Evolutionary conservation across 2,113 vertebrate species (phyloP).

Genomic region (Ochotona princeps): DNA sequence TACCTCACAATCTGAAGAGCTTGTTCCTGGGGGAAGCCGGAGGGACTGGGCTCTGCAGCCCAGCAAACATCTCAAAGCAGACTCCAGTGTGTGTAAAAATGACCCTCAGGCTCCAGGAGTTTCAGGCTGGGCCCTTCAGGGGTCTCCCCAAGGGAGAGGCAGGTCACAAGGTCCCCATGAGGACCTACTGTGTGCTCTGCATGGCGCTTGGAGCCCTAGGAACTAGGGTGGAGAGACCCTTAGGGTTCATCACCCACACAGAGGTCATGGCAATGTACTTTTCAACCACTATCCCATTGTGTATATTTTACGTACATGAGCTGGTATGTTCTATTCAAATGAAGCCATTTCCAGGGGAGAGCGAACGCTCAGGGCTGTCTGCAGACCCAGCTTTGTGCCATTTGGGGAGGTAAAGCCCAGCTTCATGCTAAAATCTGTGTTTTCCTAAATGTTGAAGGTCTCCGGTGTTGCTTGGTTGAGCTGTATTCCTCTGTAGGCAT

Average conservation of each 20-base stretch:
- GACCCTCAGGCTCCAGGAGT: rapidly evolving
- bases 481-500: neutral
- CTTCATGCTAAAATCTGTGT: too few relatives aligned
- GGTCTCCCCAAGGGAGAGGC: neutral
- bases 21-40: neutral
- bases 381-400: rapidly evolving
- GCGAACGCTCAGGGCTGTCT: neutral
- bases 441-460: neutral
- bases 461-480: neutral
- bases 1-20: neutral
- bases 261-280: neutral
- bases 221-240: neutral
- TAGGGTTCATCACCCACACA: too few relatives aligned
- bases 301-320: neutral
- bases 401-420: too few relatives aligned
- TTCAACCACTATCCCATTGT: neutral
- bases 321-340: neutral
- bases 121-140: neutral
- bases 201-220: neutral
- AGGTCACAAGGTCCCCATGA: neutral
- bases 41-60: neutral
- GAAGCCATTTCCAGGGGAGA: neutral
- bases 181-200: neutral
- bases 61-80: neutral
- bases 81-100: neutral